Evolutionary conservation across 2,113 vertebrate genomes (phyloP), one percentile per base, ranked within the genome.

Genomic region (Butorides virescens): DNA sequence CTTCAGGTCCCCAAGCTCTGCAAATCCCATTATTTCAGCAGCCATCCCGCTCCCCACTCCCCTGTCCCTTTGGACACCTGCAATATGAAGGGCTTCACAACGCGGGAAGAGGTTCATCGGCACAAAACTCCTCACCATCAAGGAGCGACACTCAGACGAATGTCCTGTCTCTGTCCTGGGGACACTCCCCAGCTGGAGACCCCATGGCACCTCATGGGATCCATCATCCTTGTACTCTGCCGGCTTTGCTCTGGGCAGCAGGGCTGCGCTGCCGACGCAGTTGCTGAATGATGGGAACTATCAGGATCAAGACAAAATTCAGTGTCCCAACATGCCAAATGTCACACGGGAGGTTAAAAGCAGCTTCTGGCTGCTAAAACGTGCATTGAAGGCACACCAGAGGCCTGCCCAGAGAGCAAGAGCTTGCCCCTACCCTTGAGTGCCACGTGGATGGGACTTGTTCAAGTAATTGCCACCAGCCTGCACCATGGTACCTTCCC

Each of bases 341-440:
- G 63, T 56, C 85, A 61, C 26, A 49, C 0, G 1, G 37, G 66
- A 50, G 55, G 91, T 39, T 77, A 46, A 52, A 81, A 94, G 3
- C 78, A 92, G n/a, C 27, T 76, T 63, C 49, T 81, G 49, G 23
- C 82, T 83, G 29, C 73, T 67, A n/a, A 88, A 75, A 74, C 2
- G 0, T 25, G 15, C 9, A 2, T 16, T 68, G 61, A 42, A 47
- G 49, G 44, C 13, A 14, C 0, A 5, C 1, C 34, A 21, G n/a
- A 82, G 13, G 27, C 15, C 36, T 87, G 20, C 5, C 47, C 25
- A 53, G 68, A 34, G 50, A 71, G 4, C 34, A 83, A 36, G 23
- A 75, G 18, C 49, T 67, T 32, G n/a, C 2, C 32, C 27, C 25
- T 66, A 5, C 19, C 30, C 26, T 79, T 13, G 6, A 52, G 42